Evolutionary conservation across 2,797 vertebrate species (phyloP).

Genomic region (Aplochiton taeniatus): DNA sequence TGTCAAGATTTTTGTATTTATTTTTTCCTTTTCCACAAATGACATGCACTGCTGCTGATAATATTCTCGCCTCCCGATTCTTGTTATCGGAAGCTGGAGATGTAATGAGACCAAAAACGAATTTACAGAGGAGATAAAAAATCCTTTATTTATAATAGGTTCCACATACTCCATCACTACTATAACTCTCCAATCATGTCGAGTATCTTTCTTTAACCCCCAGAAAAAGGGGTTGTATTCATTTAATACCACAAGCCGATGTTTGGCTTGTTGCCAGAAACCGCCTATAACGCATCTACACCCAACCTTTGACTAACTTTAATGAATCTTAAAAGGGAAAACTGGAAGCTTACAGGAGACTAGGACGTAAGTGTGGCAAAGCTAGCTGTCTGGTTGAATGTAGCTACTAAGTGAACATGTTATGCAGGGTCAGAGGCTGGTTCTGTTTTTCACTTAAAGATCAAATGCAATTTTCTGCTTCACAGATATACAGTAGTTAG

Average conservation of each 20-base stretch:
- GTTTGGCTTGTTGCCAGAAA: neutral
- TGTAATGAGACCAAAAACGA: neutral
- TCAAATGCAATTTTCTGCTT: conserved; percentile 8
- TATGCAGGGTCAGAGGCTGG: neutral
- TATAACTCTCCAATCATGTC: neutral
- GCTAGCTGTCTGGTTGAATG: neutral
- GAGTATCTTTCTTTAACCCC: neutral
- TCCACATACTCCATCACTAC: neutral
- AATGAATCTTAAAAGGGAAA: neutral
- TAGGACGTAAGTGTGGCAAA: no score
- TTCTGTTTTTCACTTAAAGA: neutral
- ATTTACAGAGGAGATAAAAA: neutral
- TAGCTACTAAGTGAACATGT: conserved; percentile 2
- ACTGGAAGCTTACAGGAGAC: neutral
- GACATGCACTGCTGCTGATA: neutral
- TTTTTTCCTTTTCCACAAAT: neutral
- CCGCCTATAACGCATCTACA: neutral
- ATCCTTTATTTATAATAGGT: neutral
- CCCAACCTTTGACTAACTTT: neutral
- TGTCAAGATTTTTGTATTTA: neutral
- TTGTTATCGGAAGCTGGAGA: neutral
- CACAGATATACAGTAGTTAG: neutral
- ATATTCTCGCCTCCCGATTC: neutral
- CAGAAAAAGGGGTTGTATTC: neutral
- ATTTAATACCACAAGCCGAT: neutral